Evolutionary conservation across 2,113 vertebrate species (phyloP), one percentile per base, ranked within the genome.

Genomic region (Ondatra zibethicus): DNA sequence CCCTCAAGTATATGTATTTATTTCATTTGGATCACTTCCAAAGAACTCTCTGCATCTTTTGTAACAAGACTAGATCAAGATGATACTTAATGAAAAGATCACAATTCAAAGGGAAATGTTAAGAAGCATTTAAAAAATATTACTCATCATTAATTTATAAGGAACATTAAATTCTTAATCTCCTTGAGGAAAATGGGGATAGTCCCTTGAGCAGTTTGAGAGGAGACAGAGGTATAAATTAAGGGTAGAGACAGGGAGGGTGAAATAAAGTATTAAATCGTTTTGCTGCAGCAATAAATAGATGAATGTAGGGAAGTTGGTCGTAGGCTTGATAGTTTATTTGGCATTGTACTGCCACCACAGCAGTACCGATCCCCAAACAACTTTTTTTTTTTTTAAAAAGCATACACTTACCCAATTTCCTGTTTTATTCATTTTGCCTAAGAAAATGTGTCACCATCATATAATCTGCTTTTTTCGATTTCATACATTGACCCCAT

Each of bases 1-100:
- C 12, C 92, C 97, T 76, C 96, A 97, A 97, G 77, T 80, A 96
- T 55, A 97, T 97, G 25, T 93, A 96, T 65, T 90, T 82, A 88
- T 96, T 96, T 88, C 50, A 94, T 88, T 95, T 98, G 94, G 90
- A 95, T 92, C 92, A 17, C 58, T 92, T 88, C 68, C 96, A 96
- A 94, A 95, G 77, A 90, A 25, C 72, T 88, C 14, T 66, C 72
- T 72, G 70, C n/a, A 97, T 25, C 55, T 96, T 95, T 92, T 82
- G 39, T 72, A 88, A 95, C 16, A 72, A 25, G 63, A 84, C 45
- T 65, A 68, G 81, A 93, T 91, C 21, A 91, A 88, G 31, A 75
- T 36, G 13, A 61, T 93, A 39, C 33, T 89, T 89, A 45, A 84
- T 47, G n/a, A 66, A 97, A 96, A 97, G 1, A 33, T 91, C 52